These are phyloP conservation scores for Lycophotia porphyrea DNA, from an alignment of 2,888 invertebrate species.

Conservation along the genomic window DNA sequence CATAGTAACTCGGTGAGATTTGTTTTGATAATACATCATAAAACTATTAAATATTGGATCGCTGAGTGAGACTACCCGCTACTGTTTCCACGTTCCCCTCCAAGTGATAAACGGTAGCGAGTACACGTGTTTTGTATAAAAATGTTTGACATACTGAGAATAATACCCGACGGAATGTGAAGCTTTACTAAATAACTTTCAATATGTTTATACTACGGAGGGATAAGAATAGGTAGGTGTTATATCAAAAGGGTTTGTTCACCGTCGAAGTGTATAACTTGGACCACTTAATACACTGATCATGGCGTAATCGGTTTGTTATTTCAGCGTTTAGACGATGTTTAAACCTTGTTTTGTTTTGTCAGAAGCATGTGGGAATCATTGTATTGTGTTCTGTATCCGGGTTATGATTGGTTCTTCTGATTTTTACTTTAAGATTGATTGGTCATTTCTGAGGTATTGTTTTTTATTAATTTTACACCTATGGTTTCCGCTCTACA, in stretches of 20 bases:
- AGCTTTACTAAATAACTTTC: constrained; percentile 51
- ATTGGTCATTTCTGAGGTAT: constrained; percentile 61
- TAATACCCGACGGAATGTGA: constrained; percentile 34
- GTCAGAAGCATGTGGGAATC: constrained; percentile 89
- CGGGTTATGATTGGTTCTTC: constrained; percentile 86
- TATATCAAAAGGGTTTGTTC: constrained; percentile 36
- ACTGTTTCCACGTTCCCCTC: constrained; percentile 81
- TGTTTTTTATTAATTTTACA: constrained; percentile 36
- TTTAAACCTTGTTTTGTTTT: constrained; percentile 88
- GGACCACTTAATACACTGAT: constrained; percentile 77
- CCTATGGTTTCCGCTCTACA: constrained; percentile 1
- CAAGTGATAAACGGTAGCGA: constrained; percentile 78
- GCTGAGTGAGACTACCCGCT: constrained; percentile 90
- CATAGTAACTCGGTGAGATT: constrained; percentile 88
- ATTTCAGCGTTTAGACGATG: constrained; percentile 89
- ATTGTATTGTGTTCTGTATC: constrained; percentile 89
- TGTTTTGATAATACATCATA: constrained; percentile 91
- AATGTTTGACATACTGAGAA: constrained; percentile 50
- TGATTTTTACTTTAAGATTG: constrained; percentile 78
- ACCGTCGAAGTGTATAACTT: constrained; percentile 69
- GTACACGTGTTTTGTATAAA: constrained; percentile 51
- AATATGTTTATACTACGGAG: constrained; percentile 42
- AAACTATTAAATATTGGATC: constrained; percentile 91
- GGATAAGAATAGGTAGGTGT: constrained; percentile 47
- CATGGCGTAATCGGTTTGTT: constrained; percentile 88